Evolutionary conservation across 2,797 vertebrate species (phyloP), one percentile per base, ranked within the genome.

Genomic region (Chiloscyllium punctatum): DNA sequence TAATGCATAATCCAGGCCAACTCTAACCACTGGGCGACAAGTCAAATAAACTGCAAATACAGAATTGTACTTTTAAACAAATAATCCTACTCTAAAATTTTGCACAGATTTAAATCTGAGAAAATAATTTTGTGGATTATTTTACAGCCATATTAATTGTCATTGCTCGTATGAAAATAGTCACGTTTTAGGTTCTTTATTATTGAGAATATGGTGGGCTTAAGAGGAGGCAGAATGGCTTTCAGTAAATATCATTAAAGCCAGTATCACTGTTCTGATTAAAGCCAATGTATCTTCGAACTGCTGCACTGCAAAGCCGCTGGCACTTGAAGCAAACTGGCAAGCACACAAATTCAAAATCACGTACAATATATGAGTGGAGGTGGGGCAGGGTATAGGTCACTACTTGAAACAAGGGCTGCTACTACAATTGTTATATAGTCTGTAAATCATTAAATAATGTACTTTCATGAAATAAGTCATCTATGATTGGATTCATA

Each of bases 311-410:
- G 94, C 94, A 95, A 95, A 95, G 94, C 94, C 74, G 94, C 94
- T 95, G 94, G 94, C 94, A 95, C 94, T 95, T 95, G 94, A 53
- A 95, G 71, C 68, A 95, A 57, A 95, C 94, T 95, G 94, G 94
- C 71, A 95, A 95, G 94, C 94, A 72, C 94, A 95, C 94, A 74
- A 95, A 95, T 95, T 95, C 94, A 95, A 95, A 95, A 95, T 74
- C 94, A 95, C 71, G 27, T 74, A 95, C 94, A 92, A 92, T 92
- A 84, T 42, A 77, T 95, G 94, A 95, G 94, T 95, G 94, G 94
- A 95, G 94, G 69, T 53, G 71, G 94, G 94, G 94, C 71, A 95
- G 94, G 7, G 53, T 74, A 74, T 71, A 95, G 94, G 42, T 95
- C 94, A 74, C 69, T 51, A 71, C 48, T 95, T 77, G 74, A 74